These are phyloP conservation scores for Oscheius sp. DNA, from an alignment of 2,888 invertebrate genomes.

Conservation along the genomic window DNA sequence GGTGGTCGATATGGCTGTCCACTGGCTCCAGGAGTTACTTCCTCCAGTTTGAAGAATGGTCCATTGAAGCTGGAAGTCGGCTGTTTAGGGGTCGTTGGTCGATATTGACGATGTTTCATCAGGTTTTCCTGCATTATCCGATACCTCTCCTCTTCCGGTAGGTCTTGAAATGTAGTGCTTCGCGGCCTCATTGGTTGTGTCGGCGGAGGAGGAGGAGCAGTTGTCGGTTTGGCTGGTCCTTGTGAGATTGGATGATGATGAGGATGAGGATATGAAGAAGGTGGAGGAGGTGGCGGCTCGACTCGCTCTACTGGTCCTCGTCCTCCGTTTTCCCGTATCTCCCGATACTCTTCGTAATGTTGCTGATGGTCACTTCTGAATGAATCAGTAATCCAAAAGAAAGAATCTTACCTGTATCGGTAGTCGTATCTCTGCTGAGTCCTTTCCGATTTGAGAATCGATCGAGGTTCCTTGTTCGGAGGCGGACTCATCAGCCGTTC, in stretches of 20 bases:
- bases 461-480: constrained; percentile 47
- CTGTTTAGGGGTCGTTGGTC: constrained; percentile 44
- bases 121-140: constrained; percentile 67
- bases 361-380: constrained; percentile 24
- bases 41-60: constrained; percentile 68
- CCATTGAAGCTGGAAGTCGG: constrained; percentile 63
- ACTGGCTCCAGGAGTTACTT: constrained; percentile 47
- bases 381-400: background rate
- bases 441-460: constrained; percentile 43
- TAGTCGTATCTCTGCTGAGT: constrained; percentile 28
- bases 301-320: background rate
- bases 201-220: constrained; percentile 29
- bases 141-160: constrained; percentile 56
- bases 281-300: constrained; percentile 27
- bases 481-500: constrained; percentile 64
- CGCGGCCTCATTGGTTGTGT: constrained; percentile 47
- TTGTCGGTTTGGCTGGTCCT: background rate
- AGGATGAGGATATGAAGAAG: constrained; percentile 18
- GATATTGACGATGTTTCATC: constrained; percentile 52
- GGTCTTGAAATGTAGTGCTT: constrained; percentile 44
- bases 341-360: constrained; percentile 31
- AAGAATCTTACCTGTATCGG: constrained; percentile 1
- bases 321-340: constrained; percentile 6
- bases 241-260: background rate
- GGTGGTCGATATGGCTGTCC: constrained; percentile 11